Base-by-base conservation (phyloP, 2,888 invertebrate genomes). In the Erebia aethiops region DNA sequence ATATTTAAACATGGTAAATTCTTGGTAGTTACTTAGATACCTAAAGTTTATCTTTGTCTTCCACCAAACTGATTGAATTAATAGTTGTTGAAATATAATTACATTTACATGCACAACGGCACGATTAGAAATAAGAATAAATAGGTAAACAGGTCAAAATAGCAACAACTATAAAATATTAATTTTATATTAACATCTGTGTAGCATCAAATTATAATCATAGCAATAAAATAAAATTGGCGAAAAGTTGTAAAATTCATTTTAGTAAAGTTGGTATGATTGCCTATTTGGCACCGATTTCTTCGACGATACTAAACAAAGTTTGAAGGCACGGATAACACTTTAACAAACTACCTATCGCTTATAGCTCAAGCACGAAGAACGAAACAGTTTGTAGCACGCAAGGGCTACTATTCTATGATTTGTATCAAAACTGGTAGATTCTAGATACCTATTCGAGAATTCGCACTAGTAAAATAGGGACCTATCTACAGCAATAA, bases 361-460 rank as follows among this genome's bases (percentile, higher is more conserved):
- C 69, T 73, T 70, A 72, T 51, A 69, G 65, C 70, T 73, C 49
- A 61, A 74, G 75, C 67, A 77, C 74, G 75, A 61, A 74, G 74
- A 66, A 77, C 74, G 75, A 80, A 84, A 83, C 79, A 73, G 77
- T 79, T 77, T 77, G 14, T 49, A 74, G 76, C 84, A 86, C 85
- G 84, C 63, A 65, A 74, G 78, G 67, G 78, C 71, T 58, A 11
- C 74, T 77, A 81, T 83, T 82, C 70, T 67, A 71, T 41, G 63
- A 75, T 76, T 58, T 67, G 70, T 65, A 35, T 67, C 77, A 77
- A 77, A 65, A 73, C 57, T 65, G 16, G 49, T 52, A 49, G n/a
- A 54, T 16, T 13, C 1, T n/a, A 14, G 10, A n/a, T n/a, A n/a
- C n/a, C 10, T 9, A 4, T 62, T 14, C 18, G 9, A 8, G 14